Base-by-base conservation (phyloP, 1,140 invertebrate species). In the Hylaeus volcanicus region DNA sequence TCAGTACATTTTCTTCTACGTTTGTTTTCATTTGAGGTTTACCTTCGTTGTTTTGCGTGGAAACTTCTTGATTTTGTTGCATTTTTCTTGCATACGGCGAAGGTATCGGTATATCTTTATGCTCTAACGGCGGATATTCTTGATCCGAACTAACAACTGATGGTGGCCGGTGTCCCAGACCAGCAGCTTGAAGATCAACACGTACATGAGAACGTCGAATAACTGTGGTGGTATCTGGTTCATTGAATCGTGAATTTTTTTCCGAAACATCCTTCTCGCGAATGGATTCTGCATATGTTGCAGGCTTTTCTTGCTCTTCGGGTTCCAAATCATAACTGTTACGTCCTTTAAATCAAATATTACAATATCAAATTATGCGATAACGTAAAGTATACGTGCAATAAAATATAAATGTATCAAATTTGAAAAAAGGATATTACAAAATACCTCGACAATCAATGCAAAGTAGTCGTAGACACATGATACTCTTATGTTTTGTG, bases 101-200 rank as follows among this genome's bases (percentile, higher is more conserved):
- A 26, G 90, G 86, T 76, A 90, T 73, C 12, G 90, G 90, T 64
- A 91, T 91, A 56, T 93, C 90, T 72, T 91, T 91, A 51, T 90
- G 88, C 60, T 91, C 90, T 55, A 92, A 68, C 0, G 91, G 76
- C 41, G 89, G 91, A 84, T 90, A 88, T 64, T 93, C 92, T 55
- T 90, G 90, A 66, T 93, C 92, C 0, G 91, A 92, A 83, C 91
- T 94, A 11, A 94, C 89, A 26, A 94, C 90, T 0, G 94, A 94
- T 1, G 94, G 91, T 68, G 94, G 94, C 37, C 95, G 92, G 74
- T 94, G 94, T 48, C 94, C 95, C 43, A 95, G 84, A 61, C 95
- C 95, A n/a, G 94, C 94, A 8, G 95, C 94, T 75, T 95, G 94
- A 90, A 95, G 93, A 88, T 95, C 95, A 45, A 95, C 91, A 1